A percentile compares a stretch with the other conserved stretches of the same genome.
Conservation (phyloP, 2,113 vertebrate genomes). For the Heloderma charlesbogerti region DNA sequence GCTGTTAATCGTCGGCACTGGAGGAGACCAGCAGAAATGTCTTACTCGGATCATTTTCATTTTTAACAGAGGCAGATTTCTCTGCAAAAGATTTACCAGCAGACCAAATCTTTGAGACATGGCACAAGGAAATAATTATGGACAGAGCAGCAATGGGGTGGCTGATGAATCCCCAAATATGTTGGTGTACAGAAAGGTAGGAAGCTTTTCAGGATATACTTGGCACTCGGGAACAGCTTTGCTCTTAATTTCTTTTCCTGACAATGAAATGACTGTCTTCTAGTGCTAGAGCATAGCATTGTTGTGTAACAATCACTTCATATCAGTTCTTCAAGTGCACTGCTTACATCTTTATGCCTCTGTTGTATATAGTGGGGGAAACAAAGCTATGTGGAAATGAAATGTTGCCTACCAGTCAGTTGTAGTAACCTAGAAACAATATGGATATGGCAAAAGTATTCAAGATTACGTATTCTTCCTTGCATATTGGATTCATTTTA, state of each 20-base stretch:
- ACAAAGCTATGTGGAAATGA: not conserved
- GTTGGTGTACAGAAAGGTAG: slow-evolving; percentile 98
- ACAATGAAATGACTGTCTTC: not conserved
- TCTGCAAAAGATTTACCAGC: slow-evolving; percentile 64
- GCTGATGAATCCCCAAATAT: slow-evolving; percentile 96
- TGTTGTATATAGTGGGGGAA: not conserved
- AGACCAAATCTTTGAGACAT: slow-evolving; percentile 83
- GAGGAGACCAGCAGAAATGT: not conserved
- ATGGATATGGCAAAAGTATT: rapidly evolving
- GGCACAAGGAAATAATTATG: slow-evolving; percentile 95
- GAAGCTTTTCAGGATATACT: slow-evolving; percentile 41
- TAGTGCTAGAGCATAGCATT: not conserved
- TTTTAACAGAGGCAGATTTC: slow-evolving; percentile 67
- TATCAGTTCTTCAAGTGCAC: too few relatives aligned
- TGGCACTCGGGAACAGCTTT: not conserved
- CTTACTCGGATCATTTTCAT: slow-evolving; percentile 57
- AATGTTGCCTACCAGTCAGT: not conserved
- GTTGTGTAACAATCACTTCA: slow-evolving; percentile 1
- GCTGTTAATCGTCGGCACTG: not conserved
- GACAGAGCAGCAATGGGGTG: slow-evolving; percentile 93
- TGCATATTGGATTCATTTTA: not conserved
- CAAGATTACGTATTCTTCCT: not conserved
- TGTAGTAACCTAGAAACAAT: slow-evolving; percentile 25
- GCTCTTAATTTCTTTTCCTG: not conserved
- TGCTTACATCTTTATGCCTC: not conserved